Evolutionary conservation across 2,113 vertebrate genomes (phyloP), one percentile per base, ranked within the genome.

Genomic region (Stegastes partitus): DNA sequence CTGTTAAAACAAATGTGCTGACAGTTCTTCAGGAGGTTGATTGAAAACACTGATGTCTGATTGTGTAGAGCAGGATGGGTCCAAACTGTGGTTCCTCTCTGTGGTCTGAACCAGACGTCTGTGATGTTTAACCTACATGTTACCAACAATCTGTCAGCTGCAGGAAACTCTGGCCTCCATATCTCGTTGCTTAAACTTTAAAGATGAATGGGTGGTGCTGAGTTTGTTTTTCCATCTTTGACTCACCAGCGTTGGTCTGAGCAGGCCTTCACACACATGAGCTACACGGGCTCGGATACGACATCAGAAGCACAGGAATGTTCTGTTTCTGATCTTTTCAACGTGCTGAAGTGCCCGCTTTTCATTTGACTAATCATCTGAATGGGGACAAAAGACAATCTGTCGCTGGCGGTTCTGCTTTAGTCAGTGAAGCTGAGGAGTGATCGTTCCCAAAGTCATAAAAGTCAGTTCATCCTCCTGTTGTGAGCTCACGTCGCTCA

Each of bases 121-220:
- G 11, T 3, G 45, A 10, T 1, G 0, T 34, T 19, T 14, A 62
- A 86, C 18, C 3, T 68, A 10, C 47, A n/a, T n/a, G n/a, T n/a
- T 25, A 2, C n/a, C 15, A 72, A 64, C 25, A 37, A 14, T 70
- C 16, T 63, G 55, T 68, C n/a, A 11, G 49, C 21, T 59, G n/a
- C n/a, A n/a, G 19, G 31, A 73, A 62, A 84, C 65, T 86, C 91
- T 71, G 67, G 34, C 37, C 18, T 47, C 10, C 11, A 11, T 68
- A 58, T 73, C 34, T 68, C 62, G 16, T 19, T 28, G 23, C 8
- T 66, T 19, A n/a, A 31, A 22, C 15, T 18, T 7, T 61, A 23
- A n/a, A n/a, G 23, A 72, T 47, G 16, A 45, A 75, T 37, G 19
- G 10, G 34, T 65, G 21, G 34, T 18, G 3, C 5, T 3, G 4